Percentiles rank a stretch among this genome's conserved stretches.
Conservation (phyloP, 1,140 invertebrate species). For the Luehdorfia chinensis region DNA sequence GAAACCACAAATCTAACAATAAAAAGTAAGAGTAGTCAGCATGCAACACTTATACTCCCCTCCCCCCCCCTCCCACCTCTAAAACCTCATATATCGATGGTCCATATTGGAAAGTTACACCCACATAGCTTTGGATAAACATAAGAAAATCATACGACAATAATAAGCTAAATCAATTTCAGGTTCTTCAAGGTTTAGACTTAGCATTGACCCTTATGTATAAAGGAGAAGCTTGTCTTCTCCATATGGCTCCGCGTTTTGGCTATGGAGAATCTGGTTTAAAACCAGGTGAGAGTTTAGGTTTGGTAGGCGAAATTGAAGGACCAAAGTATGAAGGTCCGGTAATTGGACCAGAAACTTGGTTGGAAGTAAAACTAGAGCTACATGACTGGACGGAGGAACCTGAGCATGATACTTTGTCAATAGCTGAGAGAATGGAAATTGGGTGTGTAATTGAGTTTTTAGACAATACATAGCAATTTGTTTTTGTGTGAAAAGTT, state of each 20-base stretch:
- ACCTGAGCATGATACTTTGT: slow-evolving; percentile 61
- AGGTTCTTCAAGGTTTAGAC: slow-evolving; percentile 88
- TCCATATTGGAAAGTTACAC: too few relatives aligned
- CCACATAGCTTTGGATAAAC: too few relatives aligned
- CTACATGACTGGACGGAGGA: slow-evolving; percentile 67
- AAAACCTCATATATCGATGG: too few relatives aligned
- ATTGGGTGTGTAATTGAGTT: slow-evolving; percentile 47
- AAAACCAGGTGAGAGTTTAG: slow-evolving; percentile 83
- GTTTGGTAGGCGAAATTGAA: slow-evolving; percentile 80
- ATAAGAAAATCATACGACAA: too few relatives aligned
- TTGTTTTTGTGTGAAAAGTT: neutral
- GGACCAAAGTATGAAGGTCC: slow-evolving; percentile 75
- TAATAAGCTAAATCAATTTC: slow-evolving; percentile 31
- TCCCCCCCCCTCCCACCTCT: too few relatives aligned
- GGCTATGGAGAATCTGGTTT: slow-evolving; percentile 84
- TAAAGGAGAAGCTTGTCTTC: slow-evolving; percentile 83
- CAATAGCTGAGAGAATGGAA: slow-evolving; percentile 66
- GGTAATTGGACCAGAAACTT: slow-evolving; percentile 47
- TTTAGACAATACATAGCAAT: neutral
- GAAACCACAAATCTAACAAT: too few relatives aligned
- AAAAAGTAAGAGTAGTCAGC: too few relatives aligned
- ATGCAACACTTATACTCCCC: too few relatives aligned
- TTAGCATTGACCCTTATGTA: slow-evolving; percentile 91
- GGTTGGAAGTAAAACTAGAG: slow-evolving; percentile 49
- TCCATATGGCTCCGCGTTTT: slow-evolving; percentile 85